These are phyloP conservation scores for Clupea harengus DNA, from an alignment of 2,113 vertebrate species.

Conservation along the genomic window DNA sequence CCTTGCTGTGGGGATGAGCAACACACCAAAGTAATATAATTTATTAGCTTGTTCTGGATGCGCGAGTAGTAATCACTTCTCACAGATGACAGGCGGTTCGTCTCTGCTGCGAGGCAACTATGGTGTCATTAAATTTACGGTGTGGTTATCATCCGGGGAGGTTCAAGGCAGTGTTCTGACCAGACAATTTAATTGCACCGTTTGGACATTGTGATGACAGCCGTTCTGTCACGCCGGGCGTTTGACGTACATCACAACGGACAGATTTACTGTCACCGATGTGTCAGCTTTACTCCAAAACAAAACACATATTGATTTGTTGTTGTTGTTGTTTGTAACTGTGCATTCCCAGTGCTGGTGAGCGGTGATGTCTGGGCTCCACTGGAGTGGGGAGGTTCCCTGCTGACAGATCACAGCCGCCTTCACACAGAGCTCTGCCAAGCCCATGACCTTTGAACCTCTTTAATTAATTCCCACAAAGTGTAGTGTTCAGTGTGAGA, in stretches of 20 bases:
- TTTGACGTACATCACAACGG: background rate
- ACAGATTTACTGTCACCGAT: background rate
- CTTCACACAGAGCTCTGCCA: constrained; percentile 29
- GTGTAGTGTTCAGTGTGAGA: background rate
- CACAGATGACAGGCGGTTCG: background rate
- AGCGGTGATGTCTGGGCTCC: background rate
- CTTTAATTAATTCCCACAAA: constrained; percentile 55
- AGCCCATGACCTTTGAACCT: constrained; percentile 41
- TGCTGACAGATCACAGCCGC: background rate
- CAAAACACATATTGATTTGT: background rate
- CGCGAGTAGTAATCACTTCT: background rate
- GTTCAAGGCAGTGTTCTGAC: background rate
- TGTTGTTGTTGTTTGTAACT: background rate
- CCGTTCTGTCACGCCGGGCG: background rate
- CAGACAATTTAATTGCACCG: background rate
- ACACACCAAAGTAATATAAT: background rate
- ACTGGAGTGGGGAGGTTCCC: background rate
- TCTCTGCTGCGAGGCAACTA: background rate
- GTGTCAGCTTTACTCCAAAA: background rate
- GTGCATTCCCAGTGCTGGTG: background rate
- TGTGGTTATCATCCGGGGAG: background rate
- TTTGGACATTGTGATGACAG: constrained; percentile 2
- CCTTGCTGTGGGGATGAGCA: background rate
- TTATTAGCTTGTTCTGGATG: background rate
- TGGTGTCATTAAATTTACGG: background rate